These are phyloP conservation scores for Sphaeridia pumilis DNA, from an alignment of 2,888 invertebrate species.

Conservation along the genomic window DNA sequence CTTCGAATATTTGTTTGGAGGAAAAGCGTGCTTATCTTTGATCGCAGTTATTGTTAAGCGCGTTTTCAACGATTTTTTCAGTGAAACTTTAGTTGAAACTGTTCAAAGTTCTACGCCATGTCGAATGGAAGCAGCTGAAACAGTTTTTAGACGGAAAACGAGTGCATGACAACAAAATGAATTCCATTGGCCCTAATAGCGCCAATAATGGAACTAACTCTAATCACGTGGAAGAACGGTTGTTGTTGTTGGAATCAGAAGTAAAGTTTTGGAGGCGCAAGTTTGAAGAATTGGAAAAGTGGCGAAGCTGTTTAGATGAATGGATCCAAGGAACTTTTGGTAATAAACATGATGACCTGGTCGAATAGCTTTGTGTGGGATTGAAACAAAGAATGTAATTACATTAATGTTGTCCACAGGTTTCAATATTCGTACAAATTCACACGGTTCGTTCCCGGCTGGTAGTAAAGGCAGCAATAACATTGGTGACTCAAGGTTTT, in stretches of 20 bases:
- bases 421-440: background rate
- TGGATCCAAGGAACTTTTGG: conserved; percentile 11
- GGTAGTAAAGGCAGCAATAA: background rate
- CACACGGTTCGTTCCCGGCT: background rate
- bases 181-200: background rate
- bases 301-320: conserved; percentile 5
- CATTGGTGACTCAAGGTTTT: background rate
- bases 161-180: too few species aligned
- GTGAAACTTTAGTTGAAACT: too few species aligned
- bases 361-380: background rate
- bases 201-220: conserved; percentile 1
- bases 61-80: too few species aligned
- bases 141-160: too few species aligned
- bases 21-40: too few species aligned
- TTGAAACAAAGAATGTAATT: too few species aligned
- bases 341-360: background rate
- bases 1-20: too few species aligned
- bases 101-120: too few species aligned
- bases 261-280: conserved; percentile 8
- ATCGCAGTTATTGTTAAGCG: too few species aligned
- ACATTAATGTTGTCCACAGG: background rate
- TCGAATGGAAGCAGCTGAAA: too few species aligned
- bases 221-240: conserved; percentile 10
- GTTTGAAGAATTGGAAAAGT: conserved; percentile 6
- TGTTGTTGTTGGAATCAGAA: conserved; percentile 5